These are phyloP conservation scores for Bombus consobrinus DNA, from an alignment of 1,140 invertebrate genomes.

Conservation along the genomic window DNA sequence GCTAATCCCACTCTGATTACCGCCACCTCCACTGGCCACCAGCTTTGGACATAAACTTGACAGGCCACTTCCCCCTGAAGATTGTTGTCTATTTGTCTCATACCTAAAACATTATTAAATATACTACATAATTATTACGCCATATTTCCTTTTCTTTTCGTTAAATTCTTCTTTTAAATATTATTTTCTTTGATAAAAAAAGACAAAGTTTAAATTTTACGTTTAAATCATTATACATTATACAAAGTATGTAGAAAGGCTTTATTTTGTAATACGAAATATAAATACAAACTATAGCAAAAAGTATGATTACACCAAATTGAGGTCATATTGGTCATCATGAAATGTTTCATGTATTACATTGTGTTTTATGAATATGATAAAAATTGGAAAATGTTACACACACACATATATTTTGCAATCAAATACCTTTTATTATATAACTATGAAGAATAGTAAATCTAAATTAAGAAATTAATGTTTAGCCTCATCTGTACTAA, in stretches of 20 bases:
- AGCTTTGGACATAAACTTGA: slow-evolving; percentile 81
- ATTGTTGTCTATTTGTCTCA: slow-evolving; percentile 81
- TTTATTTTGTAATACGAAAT: not conserved
- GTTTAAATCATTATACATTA: not conserved
- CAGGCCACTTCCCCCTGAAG: slow-evolving; percentile 77
- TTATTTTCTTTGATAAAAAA: not conserved
- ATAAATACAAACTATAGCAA: not conserved
- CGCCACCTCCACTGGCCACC: slow-evolving; percentile 76
- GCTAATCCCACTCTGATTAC: slow-evolving; percentile 75
- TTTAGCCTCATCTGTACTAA: slow-evolving; percentile 47
- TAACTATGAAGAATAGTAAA: slow-evolving; percentile 5
- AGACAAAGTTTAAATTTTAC: not conserved
- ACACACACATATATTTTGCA: slow-evolving; percentile 12
- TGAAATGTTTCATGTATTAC: not conserved
- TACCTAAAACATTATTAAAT: slow-evolving; percentile 74
- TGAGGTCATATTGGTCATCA: not conserved
- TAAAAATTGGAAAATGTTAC: not conserved
- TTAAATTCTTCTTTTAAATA: not conserved
- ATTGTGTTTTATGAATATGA: not conserved
- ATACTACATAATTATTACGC: not conserved
- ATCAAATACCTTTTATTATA: not conserved
- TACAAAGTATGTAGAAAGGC: not conserved
- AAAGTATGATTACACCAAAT: slow-evolving; percentile 17
- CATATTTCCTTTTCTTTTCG: not conserved
- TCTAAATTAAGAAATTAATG: slow-evolving; percentile 22